phyloP scores from a whole-genome alignment of 2,113 vertebrate species.

The Psephotus haematonotus region DNA sequence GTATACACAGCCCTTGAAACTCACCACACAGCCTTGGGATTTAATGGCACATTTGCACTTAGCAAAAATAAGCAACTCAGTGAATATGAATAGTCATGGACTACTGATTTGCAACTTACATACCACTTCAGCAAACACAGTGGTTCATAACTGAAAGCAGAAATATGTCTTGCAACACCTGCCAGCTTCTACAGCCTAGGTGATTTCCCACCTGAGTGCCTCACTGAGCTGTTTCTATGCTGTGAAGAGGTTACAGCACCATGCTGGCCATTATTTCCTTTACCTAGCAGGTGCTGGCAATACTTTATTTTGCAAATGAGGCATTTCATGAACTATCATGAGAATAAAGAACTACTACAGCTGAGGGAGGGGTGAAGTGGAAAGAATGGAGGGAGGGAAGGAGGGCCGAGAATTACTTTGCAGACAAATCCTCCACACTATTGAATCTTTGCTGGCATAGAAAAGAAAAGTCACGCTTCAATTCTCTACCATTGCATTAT shows the following conservation, averaged over 20 bases:
- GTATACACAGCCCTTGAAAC: background rate
- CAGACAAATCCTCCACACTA: slow-evolving; percentile 9
- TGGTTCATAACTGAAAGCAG: slow-evolving; percentile 19
- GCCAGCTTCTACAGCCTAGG: background rate
- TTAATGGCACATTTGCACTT: background rate
- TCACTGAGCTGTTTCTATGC: background rate
- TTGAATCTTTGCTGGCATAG: slow-evolving; percentile 25
- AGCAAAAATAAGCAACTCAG: background rate
- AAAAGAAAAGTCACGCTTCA: slow-evolving; percentile 48
- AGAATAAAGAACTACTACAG: background rate
- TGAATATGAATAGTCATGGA: background rate
- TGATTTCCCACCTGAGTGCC: background rate
- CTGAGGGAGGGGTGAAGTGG: background rate
- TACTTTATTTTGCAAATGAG: slow-evolving; percentile 27
- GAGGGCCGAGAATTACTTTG: background rate
- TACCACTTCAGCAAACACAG: slow-evolving; percentile 10
- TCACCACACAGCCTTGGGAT: background rate
- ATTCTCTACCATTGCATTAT: slow-evolving; percentile 1
- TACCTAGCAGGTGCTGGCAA: background rate
- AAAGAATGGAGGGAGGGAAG: background rate
- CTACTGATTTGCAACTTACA: background rate
- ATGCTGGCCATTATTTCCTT: background rate
- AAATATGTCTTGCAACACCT: slow-evolving; percentile 18
- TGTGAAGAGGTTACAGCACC: background rate
- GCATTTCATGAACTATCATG: background rate